Conservation (phyloP, 2,113 vertebrate species). For the Nerophis ophidion region DNA sequence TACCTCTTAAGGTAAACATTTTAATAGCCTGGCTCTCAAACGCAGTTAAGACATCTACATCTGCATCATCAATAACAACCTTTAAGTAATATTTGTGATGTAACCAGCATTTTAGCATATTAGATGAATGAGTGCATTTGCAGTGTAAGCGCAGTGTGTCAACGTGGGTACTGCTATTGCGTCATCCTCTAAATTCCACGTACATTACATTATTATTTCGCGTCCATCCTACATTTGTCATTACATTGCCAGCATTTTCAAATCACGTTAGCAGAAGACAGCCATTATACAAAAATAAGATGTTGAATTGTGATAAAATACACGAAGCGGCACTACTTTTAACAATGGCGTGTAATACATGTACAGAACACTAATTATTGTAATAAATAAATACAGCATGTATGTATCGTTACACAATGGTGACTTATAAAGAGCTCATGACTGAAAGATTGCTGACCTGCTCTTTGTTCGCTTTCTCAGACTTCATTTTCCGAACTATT, state of each 20-base stretch:
- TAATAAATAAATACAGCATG: too few relatives aligned
- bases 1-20: neutral
- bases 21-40: too few relatives aligned
- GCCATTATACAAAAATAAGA: neutral
- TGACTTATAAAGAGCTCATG: neutral
- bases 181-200: conserved; percentile 1
- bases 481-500: conserved; percentile 69
- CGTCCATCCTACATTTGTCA: too few relatives aligned
- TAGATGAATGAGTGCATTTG: neutral
- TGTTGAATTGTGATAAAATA: neutral
- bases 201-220: too few relatives aligned
- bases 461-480: conserved; percentile 69
- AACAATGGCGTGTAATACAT: too few relatives aligned
- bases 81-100: neutral
- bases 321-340: too few relatives aligned
- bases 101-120: neutral
- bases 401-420: too few relatives aligned
- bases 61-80: neutral
- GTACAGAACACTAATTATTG: too few relatives aligned
- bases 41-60: neutral
- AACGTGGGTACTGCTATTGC: conserved; percentile 13
- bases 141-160: neutral
- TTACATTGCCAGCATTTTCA: too few relatives aligned
- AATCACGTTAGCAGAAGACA: too few relatives aligned
- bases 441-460: conserved; percentile 58